Base-by-base conservation (phyloP, 2,888 invertebrate species). In the Drosophila niveifrons region DNA sequence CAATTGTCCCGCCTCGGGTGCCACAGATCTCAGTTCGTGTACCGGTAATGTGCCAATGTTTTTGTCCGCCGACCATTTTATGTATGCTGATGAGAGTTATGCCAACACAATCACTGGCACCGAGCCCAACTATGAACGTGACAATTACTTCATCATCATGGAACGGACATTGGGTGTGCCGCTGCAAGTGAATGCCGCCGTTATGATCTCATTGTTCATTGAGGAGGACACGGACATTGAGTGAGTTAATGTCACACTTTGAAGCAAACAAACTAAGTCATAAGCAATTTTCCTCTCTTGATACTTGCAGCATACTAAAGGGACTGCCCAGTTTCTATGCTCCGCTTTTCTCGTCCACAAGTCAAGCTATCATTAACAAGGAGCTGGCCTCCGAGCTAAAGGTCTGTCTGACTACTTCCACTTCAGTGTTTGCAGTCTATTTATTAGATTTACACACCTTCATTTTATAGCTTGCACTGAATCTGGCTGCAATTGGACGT, bases 131-230 rank as follows among this genome's bases (percentile, higher is more conserved):
- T 93, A 94, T 41, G 93, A 94, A 0, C 90, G 93, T 41, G 95
- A 97, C 92, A 94, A 94, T 85, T 95, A 96, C 91, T 92, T 91
- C 2, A 90, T 96, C 31, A 92, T 94, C 28, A 91, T 98, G 75
- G 96, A 97, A 92, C 96, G 97, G 81, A 94, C 92, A 81, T 94
- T 96, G 17, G 97, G 97, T 0, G 94, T 97, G 83, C 97, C 97
- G 17, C 91, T 97, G 53, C 90, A 93, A 52, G 96, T 96, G 2
- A 92, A 93, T 61, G 97, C 96, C 0, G 94, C 95, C 75, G 92
- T 97, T 39, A 97, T 97, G 93, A 94, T 98, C 75, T 97, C 96
- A 91, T 90, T 96, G 65, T 86, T 93, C 11, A 78, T 95, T 6
- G 90, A 93, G 70, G 92, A 93, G 6, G 93, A 94, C 66, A 50